These are phyloP conservation scores for Rallus crepitans DNA, from an alignment of 2,797 vertebrate species.

Conservation along the genomic window DNA sequence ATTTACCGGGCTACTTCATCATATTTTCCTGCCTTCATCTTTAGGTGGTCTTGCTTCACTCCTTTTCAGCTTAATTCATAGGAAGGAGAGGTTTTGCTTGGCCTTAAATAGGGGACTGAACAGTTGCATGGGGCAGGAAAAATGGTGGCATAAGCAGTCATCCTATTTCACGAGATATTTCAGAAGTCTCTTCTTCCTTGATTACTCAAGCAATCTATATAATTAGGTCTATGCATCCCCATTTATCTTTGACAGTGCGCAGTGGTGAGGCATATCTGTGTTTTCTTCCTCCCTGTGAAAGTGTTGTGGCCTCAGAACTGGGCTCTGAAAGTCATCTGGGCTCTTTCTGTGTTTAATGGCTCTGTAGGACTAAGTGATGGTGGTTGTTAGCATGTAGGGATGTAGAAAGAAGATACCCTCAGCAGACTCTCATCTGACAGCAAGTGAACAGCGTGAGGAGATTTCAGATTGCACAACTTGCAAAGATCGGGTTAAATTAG, in stretches of 20 bases:
- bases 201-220: background rate
- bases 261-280: background rate
- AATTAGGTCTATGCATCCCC: background rate
- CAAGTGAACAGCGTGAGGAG: background rate
- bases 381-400: background rate
- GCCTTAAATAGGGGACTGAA: background rate
- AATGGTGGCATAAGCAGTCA: background rate
- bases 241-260: fast-evolving
- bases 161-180: background rate
- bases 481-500: conserved; percentile 6
- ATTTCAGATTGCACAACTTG: background rate
- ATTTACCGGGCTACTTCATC: background rate
- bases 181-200: background rate
- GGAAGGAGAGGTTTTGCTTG: background rate
- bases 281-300: background rate
- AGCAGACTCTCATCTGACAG: background rate
- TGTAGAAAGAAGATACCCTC: background rate
- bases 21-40: background rate
- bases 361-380: background rate
- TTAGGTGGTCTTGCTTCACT: background rate
- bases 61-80: background rate
- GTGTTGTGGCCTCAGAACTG: background rate
- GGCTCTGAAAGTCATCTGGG: background rate
- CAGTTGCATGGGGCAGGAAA: background rate
- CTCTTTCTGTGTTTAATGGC: background rate